phyloP scores from a whole-genome alignment of 2,888 invertebrate species.

The Lithophane semibrunnea region DNA sequence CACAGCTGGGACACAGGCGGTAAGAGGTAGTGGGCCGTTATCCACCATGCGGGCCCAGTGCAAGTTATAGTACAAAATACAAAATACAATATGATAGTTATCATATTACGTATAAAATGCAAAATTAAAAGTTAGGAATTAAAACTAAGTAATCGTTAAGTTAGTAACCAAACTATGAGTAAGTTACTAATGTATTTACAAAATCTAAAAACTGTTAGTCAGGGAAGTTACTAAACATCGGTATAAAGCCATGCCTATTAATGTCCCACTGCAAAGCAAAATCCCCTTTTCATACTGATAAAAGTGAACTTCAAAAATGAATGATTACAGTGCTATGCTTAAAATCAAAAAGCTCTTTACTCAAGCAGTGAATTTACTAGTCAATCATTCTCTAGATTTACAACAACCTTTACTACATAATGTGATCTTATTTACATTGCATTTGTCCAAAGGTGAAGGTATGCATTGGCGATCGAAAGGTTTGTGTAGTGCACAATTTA shows the following conservation, averaged over 20 bases:
- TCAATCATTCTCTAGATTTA: constrained; percentile 8
- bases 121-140: background rate
- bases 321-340: background rate
- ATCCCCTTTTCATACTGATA: background rate
- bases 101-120: no score
- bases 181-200: background rate
- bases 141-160: background rate
- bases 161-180: background rate
- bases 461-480: constrained; percentile 32
- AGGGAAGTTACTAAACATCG: background rate
- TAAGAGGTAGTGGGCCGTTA: no score
- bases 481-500: constrained; percentile 7
- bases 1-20: no score
- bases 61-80: no score
- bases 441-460: constrained; percentile 45
- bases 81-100: no score
- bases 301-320: background rate
- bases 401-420: constrained; percentile 19
- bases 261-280: background rate
- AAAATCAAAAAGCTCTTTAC: background rate
- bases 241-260: background rate
- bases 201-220: background rate
- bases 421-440: constrained; percentile 40
- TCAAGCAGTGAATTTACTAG: background rate
- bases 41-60: no score